A percentile compares a stretch with the other conserved stretches of the same genome.
These are phyloP conservation scores for Dromococcyx pavoninus DNA, from an alignment of 2,797 vertebrate genomes.

Conservation along the genomic window DNA sequence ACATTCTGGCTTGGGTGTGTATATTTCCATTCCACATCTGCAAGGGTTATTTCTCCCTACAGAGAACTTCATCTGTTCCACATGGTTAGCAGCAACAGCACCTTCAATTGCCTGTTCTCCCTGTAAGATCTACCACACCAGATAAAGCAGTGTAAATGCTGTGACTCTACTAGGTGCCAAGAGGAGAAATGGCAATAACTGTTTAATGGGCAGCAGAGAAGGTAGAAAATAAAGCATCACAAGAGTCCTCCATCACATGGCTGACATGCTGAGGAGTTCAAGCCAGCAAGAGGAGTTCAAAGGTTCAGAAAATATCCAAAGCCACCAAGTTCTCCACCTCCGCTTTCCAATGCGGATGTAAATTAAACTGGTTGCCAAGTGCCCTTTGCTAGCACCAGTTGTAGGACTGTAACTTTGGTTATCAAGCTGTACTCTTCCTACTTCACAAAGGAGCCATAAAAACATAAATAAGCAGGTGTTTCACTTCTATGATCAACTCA, in stretches of 20 bases:
- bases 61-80: background rate
- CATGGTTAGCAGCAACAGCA: background rate
- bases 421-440: background rate
- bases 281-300: background rate
- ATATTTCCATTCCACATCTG: background rate
- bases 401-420: background rate
- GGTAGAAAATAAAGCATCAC: background rate
- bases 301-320: background rate
- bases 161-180: background rate
- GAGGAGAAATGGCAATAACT: background rate
- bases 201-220: background rate
- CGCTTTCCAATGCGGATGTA: background rate
- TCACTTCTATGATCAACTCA: background rate
- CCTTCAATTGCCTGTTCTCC: background rate
- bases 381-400: background rate
- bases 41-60: background rate
- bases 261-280: background rate
- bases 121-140: background rate
- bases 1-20: background rate
- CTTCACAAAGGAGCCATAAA: background rate
- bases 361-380: background rate
- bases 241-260: accelerated
- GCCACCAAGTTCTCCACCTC: background rate
- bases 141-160: background rate
- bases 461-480: background rate